Conservation (phyloP, 2,113 vertebrate genomes). For the Xenopus tropicalis region DNA sequence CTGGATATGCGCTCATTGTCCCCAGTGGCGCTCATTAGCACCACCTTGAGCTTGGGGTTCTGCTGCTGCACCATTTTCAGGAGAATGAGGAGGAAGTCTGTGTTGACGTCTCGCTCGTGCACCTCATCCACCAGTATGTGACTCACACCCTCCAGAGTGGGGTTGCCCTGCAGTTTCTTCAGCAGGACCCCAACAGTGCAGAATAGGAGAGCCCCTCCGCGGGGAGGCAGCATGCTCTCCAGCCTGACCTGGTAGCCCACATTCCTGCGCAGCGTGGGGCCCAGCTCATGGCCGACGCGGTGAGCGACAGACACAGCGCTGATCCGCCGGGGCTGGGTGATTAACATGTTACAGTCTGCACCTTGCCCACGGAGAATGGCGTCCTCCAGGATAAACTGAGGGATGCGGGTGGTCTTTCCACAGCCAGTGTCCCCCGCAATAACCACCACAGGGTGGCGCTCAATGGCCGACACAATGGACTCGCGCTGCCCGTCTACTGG, state of each 20-base stretch:
- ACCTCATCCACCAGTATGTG: slow-evolving; percentile 95
- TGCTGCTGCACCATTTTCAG: slow-evolving; percentile 72
- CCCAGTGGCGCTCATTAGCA: slow-evolving; percentile 93
- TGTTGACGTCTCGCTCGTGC: slow-evolving; percentile 93
- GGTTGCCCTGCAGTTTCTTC: slow-evolving; percentile 87
- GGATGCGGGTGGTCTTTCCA: slow-evolving; percentile 92
- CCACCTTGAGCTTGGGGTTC: slow-evolving; percentile 78
- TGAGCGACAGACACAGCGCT: slow-evolving; percentile 92
- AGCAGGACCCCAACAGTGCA: slow-evolving; percentile 92
- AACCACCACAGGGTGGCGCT: slow-evolving; percentile 80
- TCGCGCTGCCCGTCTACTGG: slow-evolving; percentile 82
- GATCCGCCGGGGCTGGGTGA: slow-evolving; percentile 92
- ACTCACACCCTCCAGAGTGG: slow-evolving; percentile 81
- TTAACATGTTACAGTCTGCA: slow-evolving; percentile 83
- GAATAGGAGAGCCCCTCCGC: slow-evolving; percentile 89
- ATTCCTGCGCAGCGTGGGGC: slow-evolving; percentile 73
- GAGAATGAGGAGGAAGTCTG: slow-evolving; percentile 90
- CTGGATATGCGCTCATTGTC: slow-evolving; percentile 82
- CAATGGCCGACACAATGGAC: slow-evolving; percentile 74
- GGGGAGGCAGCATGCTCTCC: slow-evolving; percentile 79
- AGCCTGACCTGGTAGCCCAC: slow-evolving; percentile 94
- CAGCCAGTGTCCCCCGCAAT: slow-evolving; percentile 93
- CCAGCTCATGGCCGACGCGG: slow-evolving; percentile 87
- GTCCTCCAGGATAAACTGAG: slow-evolving; percentile 87
- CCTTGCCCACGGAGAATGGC: slow-evolving; percentile 70